A percentile compares a stretch with the other conserved stretches of the same genome.
These are phyloP conservation scores for Galeopsomyia nigrocyanea DNA, from an alignment of 2,888 invertebrate genomes.

Conservation along the genomic window DNA sequence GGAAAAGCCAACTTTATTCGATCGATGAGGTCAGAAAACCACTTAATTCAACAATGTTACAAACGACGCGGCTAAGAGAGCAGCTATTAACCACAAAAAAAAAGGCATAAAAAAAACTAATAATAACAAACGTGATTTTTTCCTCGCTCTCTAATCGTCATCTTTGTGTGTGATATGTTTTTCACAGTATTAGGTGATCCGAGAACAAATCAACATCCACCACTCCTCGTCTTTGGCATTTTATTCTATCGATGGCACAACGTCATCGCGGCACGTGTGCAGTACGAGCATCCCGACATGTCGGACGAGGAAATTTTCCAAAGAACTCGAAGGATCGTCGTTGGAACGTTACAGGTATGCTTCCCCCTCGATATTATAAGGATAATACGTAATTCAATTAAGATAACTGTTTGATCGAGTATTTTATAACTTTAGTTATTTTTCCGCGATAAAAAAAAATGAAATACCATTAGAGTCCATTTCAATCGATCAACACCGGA, in stretches of 20 bases:
- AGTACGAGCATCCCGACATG: slow-evolving; percentile 86
- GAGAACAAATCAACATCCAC: slow-evolving; percentile 97
- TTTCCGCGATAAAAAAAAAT: too few relatives aligned
- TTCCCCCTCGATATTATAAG: not conserved
- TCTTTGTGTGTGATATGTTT: slow-evolving; percentile 50
- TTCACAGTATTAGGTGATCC: slow-evolving; percentile 93
- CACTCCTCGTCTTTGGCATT: slow-evolving; percentile 92
- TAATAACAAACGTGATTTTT: too few relatives aligned
- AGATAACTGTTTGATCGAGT: too few relatives aligned
- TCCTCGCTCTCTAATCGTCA: too few relatives aligned
- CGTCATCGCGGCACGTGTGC: slow-evolving; percentile 85
- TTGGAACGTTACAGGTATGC: slow-evolving; percentile 90
- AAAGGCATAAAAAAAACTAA: too few relatives aligned
- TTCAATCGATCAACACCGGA: too few relatives aligned
- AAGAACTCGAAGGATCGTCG: slow-evolving; percentile 87
- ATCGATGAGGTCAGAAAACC: slow-evolving; percentile 6
- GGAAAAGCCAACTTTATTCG: slow-evolving; percentile 29
- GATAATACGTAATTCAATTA: too few relatives aligned
- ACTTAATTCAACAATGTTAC: not conserved
- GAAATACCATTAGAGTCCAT: too few relatives aligned
- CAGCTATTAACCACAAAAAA: too few relatives aligned
- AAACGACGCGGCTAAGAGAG: too few relatives aligned
- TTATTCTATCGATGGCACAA: slow-evolving; percentile 98
- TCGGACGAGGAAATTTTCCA: slow-evolving; percentile 96
- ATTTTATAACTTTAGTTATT: too few relatives aligned